phyloP scores from a whole-genome alignment of 2,888 invertebrate genomes.

The Adela reaumurella region DNA sequence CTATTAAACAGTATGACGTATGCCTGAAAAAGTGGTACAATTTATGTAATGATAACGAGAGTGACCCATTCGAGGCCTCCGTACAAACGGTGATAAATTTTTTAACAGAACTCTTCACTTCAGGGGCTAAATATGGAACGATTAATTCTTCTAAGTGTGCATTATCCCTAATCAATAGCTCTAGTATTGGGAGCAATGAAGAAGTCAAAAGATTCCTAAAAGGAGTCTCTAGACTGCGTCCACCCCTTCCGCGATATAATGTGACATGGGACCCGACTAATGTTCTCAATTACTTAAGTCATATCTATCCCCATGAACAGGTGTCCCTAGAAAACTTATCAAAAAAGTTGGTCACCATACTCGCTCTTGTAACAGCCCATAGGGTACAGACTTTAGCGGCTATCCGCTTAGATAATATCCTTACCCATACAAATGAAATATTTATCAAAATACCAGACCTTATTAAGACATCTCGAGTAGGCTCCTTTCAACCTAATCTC shows the following conservation, averaged over 20 bases:
- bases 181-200: background rate
- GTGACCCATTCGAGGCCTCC: too few relatives aligned
- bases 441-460: slow-evolving; percentile 5
- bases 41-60: too few relatives aligned
- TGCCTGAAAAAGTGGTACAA: too few relatives aligned
- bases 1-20: too few relatives aligned
- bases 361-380: slow-evolving; percentile 4
- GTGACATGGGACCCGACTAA: slow-evolving; percentile 1
- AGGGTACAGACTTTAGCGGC: slow-evolving; percentile 4
- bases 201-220: slow-evolving; percentile 4
- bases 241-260: slow-evolving; percentile 1
- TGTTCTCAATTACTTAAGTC: slow-evolving; percentile 1
- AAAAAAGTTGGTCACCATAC: slow-evolving; percentile 3
- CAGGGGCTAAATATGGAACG: too few relatives aligned
- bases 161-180: too few relatives aligned
- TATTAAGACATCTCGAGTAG: slow-evolving; percentile 8
- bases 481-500: slow-evolving; percentile 4
- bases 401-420: slow-evolving; percentile 3
- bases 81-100: too few relatives aligned
- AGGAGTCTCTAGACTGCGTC: slow-evolving; percentile 2
- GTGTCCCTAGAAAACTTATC: slow-evolving; percentile 1
- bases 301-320: slow-evolving; percentile 1
- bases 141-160: too few relatives aligned
- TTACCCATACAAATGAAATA: background rate
- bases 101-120: too few relatives aligned